Evolutionary conservation across 2,113 vertebrate genomes (phyloP).

Genomic region (Lagopus leucura): DNA sequence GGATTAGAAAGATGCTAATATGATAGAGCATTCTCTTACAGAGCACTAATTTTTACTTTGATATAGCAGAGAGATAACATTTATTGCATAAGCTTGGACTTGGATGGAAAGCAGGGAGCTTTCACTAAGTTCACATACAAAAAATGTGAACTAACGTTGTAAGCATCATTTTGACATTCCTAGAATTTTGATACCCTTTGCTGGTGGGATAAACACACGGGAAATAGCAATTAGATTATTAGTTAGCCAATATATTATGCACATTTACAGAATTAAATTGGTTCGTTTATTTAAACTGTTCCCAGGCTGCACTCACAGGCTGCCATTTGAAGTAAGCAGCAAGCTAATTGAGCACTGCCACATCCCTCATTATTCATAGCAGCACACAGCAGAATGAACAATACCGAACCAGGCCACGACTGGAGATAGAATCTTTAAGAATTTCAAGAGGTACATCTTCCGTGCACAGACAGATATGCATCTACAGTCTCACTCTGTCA

Average conservation of each 20-base stretch:
- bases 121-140: neutral
- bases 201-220: neutral
- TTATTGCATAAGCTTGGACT: neutral
- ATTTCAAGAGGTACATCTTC: neutral
- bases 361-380: accelerated
- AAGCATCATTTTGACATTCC: neutral
- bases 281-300: neutral
- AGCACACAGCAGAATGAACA: accelerated
- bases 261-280: neutral
- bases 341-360: accelerated
- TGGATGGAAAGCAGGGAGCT: neutral
- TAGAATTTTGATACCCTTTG: neutral
- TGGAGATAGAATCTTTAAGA: neutral
- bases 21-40: neutral
- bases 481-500: neutral
- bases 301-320: neutral
- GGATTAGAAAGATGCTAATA: neutral
- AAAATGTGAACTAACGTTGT: neutral
- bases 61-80: neutral
- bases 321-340: neutral
- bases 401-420: accelerated
- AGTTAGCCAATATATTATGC: neutral
- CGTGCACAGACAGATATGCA: neutral
- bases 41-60: neutral
- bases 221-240: neutral